phyloP scores from a whole-genome alignment of 2,113 vertebrate species.

The Oriolus oriolus region DNA sequence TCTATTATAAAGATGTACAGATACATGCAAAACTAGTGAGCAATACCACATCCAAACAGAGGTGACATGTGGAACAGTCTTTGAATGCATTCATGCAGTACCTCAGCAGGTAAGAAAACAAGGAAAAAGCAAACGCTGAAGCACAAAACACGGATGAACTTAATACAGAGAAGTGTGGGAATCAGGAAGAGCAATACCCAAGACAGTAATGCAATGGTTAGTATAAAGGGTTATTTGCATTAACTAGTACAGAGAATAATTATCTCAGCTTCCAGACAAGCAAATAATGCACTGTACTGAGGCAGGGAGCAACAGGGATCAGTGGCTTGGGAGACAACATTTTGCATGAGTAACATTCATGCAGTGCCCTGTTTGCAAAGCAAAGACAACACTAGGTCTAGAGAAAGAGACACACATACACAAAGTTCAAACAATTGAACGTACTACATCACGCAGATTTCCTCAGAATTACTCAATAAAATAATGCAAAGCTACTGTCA shows the following conservation, averaged over 20 bases:
- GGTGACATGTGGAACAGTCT: fast-evolving
- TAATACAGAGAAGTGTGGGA: neutral
- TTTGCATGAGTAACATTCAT: neutral
- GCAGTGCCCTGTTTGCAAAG: neutral
- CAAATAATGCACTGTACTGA: neutral
- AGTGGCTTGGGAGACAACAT: neutral
- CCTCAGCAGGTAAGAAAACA: neutral
- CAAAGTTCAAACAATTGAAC: neutral
- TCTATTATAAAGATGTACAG: neutral
- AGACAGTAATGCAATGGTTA: neutral
- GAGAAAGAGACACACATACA: neutral
- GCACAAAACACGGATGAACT: neutral
- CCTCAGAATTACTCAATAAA: neutral
- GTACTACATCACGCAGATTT: neutral
- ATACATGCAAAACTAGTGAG: neutral
- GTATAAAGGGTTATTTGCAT: neutral
- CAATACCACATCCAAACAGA: neutral
- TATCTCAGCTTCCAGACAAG: neutral
- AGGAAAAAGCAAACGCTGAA: neutral
- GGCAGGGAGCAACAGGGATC: neutral
- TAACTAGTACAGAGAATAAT: neutral
- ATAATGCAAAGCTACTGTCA: neutral
- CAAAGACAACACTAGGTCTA: neutral
- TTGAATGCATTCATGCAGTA: neutral
- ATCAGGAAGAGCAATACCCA: neutral